Evolutionary conservation across 1,140 invertebrate genomes (phyloP).

Genomic region (Globodera ellingtonae): DNA sequence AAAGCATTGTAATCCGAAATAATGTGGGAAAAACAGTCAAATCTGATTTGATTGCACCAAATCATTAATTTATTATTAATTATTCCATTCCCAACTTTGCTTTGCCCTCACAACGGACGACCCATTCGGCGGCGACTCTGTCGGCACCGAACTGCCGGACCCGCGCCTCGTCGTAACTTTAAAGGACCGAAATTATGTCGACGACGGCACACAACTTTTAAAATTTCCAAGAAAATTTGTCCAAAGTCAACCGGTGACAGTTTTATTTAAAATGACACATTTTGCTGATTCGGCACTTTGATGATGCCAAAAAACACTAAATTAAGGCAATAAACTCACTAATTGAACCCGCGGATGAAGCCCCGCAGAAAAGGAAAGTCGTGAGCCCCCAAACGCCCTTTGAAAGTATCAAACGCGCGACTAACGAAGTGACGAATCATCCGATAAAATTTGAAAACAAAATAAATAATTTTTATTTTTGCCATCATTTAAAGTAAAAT

Average conservation of each 20-base stretch:
- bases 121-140: not conserved
- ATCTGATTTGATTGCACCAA: not conserved
- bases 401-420: not conserved
- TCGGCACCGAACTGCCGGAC: not conserved
- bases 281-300: too few species aligned
- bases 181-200: not conserved
- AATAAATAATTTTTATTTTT: not conserved
- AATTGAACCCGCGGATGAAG: conserved; percentile 4
- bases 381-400: not conserved
- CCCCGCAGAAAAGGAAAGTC: not conserved
- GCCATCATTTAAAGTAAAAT: not conserved
- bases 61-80: not conserved
- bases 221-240: too few species aligned
- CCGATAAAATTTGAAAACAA: not conserved
- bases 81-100: not conserved
- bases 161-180: not conserved
- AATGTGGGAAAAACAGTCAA: not conserved
- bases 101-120: conserved; percentile 3
- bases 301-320: too few species aligned
- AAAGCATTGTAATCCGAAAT: not conserved
- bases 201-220: too few species aligned
- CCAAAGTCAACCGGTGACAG: too few species aligned
- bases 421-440: not conserved
- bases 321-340: not conserved
- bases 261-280: too few species aligned